Evolutionary conservation across 2,113 vertebrate genomes (phyloP), one percentile per base, ranked within the genome.

Genomic region (Dasypus novemcinctus): DNA sequence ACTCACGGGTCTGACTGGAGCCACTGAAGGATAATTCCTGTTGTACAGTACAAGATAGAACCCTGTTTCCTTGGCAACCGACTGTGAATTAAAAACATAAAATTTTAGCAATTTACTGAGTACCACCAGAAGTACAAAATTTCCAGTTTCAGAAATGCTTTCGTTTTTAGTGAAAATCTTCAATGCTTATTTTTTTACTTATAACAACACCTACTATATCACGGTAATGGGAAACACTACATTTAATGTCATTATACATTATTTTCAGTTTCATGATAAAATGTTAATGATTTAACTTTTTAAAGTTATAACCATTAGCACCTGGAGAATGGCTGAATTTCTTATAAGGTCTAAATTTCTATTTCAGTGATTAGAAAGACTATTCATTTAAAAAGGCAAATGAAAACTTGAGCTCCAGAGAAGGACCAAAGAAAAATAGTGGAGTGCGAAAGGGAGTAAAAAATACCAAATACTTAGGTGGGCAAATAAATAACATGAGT

Each of bases 11-110:
- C 99, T 92, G 99, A 99, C 96, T 99, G 99, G 46, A 99, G 99
- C 99, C 99, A 99, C 98, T 99, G 99, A 83, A 99, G 99, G 95
- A 99, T 99, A 97, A 99, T 99, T 97, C 99, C 99, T 76, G 99
- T 99, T 17, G 99, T 99, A 97, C 99, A 99, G 98, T 99, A 99
- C 87, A 99, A 97, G 98, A 99, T 98, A 31, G 99, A 99, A 49
- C 99, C 99, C 98, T 99, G 99, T 98, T 99, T 99, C 99, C 99
- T 98, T 98, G 99, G 99, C 97, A 99, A 99, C 98, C 99, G 99
- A 97, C 99, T 99, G 95, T 87, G 15, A 96, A 96, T n/a, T 91
- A 94, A 97, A 98, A 94, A 97, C 21, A 98, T 2, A 59, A 80
- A 92, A 36, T 94, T 75, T 52, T 72, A 52, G 61, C 20, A 72